phyloP scores from a whole-genome alignment of 2,113 vertebrate genomes.

The Climacteris rufus region DNA sequence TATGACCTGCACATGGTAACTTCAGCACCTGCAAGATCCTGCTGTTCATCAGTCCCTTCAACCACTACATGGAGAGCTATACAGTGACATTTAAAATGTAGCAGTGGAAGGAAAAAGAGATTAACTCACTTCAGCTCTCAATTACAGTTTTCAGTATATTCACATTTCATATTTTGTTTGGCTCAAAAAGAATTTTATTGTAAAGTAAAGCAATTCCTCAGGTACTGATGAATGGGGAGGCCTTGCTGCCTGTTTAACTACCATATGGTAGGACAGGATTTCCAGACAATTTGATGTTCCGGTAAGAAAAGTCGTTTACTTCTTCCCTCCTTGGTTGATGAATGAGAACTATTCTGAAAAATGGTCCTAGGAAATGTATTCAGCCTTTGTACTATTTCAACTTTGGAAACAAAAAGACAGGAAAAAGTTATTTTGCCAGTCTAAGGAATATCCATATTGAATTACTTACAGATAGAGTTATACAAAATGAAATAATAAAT shows the following conservation, averaged over 20 bases:
- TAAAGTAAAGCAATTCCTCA: background rate
- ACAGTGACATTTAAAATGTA: background rate
- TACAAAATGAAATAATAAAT: background rate
- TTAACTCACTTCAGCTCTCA: background rate
- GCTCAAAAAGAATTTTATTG: background rate
- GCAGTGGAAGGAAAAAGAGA: background rate
- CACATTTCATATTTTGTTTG: background rate
- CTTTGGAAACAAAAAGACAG: background rate
- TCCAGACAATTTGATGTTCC: background rate
- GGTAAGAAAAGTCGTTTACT: background rate
- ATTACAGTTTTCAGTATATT: background rate
- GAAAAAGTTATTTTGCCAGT: background rate
- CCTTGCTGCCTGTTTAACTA: background rate
- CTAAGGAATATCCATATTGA: background rate
- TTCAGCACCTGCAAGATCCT: background rate
- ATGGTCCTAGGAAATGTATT: background rate
- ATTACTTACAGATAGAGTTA: background rate
- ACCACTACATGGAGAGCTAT: background rate
- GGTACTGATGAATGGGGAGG: background rate
- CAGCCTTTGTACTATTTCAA: background rate
- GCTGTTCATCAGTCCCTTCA: background rate
- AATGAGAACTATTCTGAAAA: background rate
- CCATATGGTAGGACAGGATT: background rate
- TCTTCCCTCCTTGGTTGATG: background rate
- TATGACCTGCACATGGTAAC: background rate